Percentiles rank a stretch among this genome's conserved stretches.
These are phyloP conservation scores for Parotocinclus haroldoi DNA, from an alignment of 2,797 vertebrate genomes.

Conservation along the genomic window DNA sequence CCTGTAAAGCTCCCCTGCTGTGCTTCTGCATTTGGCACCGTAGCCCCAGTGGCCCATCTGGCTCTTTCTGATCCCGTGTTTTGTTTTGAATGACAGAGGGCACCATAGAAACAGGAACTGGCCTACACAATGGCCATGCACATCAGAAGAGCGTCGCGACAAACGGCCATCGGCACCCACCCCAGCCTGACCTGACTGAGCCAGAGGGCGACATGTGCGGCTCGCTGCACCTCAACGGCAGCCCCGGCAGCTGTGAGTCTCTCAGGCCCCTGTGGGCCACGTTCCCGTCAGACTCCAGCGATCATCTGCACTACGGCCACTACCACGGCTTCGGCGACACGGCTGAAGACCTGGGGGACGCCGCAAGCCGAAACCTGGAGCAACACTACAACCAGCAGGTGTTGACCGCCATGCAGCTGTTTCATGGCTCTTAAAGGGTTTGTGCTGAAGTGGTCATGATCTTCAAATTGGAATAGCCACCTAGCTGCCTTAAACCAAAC, in stretches of 20 bases:
- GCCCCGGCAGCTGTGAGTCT: slow-evolving; percentile 78
- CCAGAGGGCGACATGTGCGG: slow-evolving; percentile 78
- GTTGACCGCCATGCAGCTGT: slow-evolving; percentile 74
- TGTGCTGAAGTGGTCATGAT: slow-evolving; percentile 8
- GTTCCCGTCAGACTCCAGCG: slow-evolving; percentile 61
- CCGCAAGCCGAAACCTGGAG: slow-evolving; percentile 67
- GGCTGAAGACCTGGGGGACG: slow-evolving; percentile 85
- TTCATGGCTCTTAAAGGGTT: slow-evolving; percentile 74
- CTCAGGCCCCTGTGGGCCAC: slow-evolving; percentile 69
- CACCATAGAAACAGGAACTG: slow-evolving; percentile 70
- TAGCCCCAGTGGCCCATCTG: slow-evolving; percentile 3
- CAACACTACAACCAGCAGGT: slow-evolving; percentile 68
- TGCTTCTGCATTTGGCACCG: slow-evolving; percentile 16
- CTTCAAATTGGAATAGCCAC: slow-evolving; percentile 8
- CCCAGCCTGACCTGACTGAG: slow-evolving; percentile 51
- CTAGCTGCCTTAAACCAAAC: slow-evolving; percentile 43
- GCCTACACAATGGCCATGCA: slow-evolving; percentile 74
- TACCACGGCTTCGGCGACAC: slow-evolving; percentile 95
- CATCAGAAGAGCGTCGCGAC: slow-evolving; percentile 63
- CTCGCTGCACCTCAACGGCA: slow-evolving; percentile 80
- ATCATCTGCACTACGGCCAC: slow-evolving; percentile 85
- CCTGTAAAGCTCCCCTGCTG: slow-evolving; percentile 2
- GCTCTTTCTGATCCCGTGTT: slow-evolving; percentile 31
- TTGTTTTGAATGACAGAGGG: slow-evolving; percentile 76
- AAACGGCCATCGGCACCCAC: slow-evolving; percentile 60